Evolutionary conservation across 2,888 invertebrate species (phyloP), one percentile per base, ranked within the genome.

Genomic region (Beris chalybata): DNA sequence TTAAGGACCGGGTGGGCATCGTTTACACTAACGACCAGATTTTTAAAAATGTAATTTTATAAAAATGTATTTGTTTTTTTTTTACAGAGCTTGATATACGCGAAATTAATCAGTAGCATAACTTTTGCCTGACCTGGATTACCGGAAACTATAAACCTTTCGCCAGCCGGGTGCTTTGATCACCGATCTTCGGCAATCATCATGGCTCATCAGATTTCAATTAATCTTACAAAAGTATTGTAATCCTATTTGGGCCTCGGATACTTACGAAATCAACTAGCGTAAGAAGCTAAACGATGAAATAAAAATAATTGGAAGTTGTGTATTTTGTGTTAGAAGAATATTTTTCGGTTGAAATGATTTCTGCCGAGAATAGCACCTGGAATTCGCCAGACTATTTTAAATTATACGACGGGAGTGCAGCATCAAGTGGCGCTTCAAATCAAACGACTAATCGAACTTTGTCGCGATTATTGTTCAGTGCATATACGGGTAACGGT

Each of bases 241-340:
- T 73, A 71, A 73, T 73, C 69, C 59, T 66, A 61, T 70, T 59
- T 29, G 52, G 68, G 73, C 73, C 73, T 73, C 73, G 73, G 73
- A 73, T 64, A 66, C 67, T 64, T 61, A 57, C 54, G 44, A 65
- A 47, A 59, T 61, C 15, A 32, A 53, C 52, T 30, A 15, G 22
- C 13, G 30, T 29, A 48, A 38, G 5, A 38, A 38, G 38, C 22
- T 38, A 38, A 38, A 7, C 38, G 45, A 12, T 38, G 22, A 64
- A 52, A 58, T 38, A 54, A 22, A 22, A 44, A 12, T 12, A n/a
- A 13, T 5, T 7, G 31, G 3, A 56, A 43, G 13, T 31, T 15
- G 30, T 45, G 4, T 0, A 31, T n/a, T 59, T 48, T 45, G 30
- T 3, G 31, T 47, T 2, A 53, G 44, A 22, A 22, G 22, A 22